Evolutionary conservation across 2,797 vertebrate species (phyloP).

Genomic region (Malurus leucopterus): DNA sequence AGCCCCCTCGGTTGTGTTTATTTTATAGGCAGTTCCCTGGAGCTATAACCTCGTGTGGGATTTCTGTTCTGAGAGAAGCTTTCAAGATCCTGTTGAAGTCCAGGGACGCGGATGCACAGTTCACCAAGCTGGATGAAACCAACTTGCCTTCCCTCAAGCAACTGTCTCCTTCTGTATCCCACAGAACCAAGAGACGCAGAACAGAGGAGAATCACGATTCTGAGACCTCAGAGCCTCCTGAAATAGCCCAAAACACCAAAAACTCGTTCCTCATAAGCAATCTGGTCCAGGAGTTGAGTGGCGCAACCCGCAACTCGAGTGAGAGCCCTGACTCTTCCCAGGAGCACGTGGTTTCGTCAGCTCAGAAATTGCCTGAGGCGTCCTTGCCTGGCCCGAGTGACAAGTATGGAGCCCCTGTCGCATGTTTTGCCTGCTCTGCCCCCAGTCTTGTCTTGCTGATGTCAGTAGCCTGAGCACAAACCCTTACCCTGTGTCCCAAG

Average conservation of each 20-base stretch:
- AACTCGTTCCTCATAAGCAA: conserved; percentile 62
- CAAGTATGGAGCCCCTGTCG: conserved; percentile 63
- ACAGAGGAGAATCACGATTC: conserved; percentile 34
- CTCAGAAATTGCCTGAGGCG: not conserved
- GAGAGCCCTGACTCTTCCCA: conserved; percentile 39
- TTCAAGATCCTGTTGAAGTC: conserved; percentile 69
- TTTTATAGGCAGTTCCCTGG: conserved; percentile 56
- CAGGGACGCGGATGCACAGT: conserved; percentile 52
- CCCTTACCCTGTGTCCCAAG: not conserved
- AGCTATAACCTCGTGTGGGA: conserved; percentile 47
- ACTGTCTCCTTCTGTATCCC: conserved; percentile 58
- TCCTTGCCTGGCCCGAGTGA: not conserved
- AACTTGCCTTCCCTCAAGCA: conserved; percentile 67
- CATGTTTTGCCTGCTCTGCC: not conserved
- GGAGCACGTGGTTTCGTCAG: conserved; percentile 30
- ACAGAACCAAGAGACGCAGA: conserved; percentile 64
- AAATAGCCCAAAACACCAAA: conserved; percentile 31
- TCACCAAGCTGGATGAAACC: conserved; percentile 70
- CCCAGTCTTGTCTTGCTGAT: not conserved
- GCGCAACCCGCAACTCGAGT: conserved; percentile 2
- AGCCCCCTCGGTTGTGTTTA: conserved; percentile 29
- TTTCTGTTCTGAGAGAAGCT: conserved; percentile 71
- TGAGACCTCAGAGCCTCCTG: conserved; percentile 5
- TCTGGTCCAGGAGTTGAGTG: conserved; percentile 60
- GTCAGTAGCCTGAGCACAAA: not conserved